Evolutionary conservation across 2,888 invertebrate species (phyloP).

Genomic region (Calephelis perditalis): DNA sequence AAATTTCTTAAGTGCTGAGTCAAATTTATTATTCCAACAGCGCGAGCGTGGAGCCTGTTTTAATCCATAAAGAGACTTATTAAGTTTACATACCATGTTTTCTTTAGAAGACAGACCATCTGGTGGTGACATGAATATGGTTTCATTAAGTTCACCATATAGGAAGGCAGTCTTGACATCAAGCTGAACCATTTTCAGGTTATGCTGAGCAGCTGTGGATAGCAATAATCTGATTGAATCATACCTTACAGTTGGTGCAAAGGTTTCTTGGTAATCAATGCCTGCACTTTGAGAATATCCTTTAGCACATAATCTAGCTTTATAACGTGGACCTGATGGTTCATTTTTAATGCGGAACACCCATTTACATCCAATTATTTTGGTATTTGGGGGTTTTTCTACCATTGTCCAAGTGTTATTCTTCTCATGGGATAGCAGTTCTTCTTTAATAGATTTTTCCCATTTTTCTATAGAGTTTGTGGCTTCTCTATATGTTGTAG

Average conservation of each 20-base stretch:
- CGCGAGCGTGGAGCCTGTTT: constrained; percentile 11
- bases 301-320: constrained; percentile 9
- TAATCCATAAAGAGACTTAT: constrained; percentile 15
- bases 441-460: background rate
- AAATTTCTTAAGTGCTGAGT: constrained; percentile 17
- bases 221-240: constrained; percentile 23
- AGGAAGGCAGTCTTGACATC: constrained; percentile 32
- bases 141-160: constrained; percentile 28
- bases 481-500: background rate
- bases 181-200: constrained; percentile 28
- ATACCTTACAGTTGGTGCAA: constrained; percentile 9
- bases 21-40: constrained; percentile 13
- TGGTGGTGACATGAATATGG: constrained; percentile 20
- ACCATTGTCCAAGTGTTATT: constrained; percentile 9
- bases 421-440: constrained; percentile 2
- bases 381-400: background rate
- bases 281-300: background rate
- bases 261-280: constrained; percentile 4
- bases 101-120: constrained; percentile 9
- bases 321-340: background rate
- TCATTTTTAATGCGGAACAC: constrained; percentile 5
- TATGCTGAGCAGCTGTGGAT: constrained; percentile 26
- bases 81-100: constrained; percentile 19
- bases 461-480: constrained; percentile 1
- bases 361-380: background rate